These are phyloP conservation scores for Merodon equestris DNA, from an alignment of 2,888 invertebrate genomes.

Conservation along the genomic window DNA sequence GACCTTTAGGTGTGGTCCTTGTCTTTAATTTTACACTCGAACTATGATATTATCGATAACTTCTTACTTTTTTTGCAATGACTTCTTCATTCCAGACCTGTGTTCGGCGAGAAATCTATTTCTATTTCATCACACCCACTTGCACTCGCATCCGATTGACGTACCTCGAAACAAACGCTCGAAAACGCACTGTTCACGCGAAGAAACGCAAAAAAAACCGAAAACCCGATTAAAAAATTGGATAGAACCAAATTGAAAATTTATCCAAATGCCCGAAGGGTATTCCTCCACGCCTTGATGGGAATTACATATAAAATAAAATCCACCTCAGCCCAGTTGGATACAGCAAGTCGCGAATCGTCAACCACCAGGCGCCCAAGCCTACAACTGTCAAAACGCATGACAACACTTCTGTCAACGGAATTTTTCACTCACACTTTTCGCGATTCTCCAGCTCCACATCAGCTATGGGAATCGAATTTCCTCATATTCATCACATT, in stretches of 20 bases:
- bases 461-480: conserved; percentile 26
- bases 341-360: too few relatives aligned
- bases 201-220: too few relatives aligned
- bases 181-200: too few relatives aligned
- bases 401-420: conserved; percentile 43
- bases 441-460: conserved; percentile 24
- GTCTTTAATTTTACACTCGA: too few relatives aligned
- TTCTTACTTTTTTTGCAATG: conserved; percentile 49
- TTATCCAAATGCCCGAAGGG: conserved; percentile 24
- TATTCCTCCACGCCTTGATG: conserved; percentile 22
- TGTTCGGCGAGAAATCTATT: conserved; percentile 6
- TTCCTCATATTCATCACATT: conserved; percentile 11
- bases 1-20: too few relatives aligned
- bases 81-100: conserved; percentile 22
- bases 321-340: conserved; percentile 13
- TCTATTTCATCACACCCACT: conserved; percentile 25
- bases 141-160: background rate
- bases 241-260: conserved; percentile 14
- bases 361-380: background rate
- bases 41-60: too few relatives aligned
- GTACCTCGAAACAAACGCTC: background rate
- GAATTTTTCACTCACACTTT: conserved; percentile 33
- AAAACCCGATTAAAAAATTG: background rate
- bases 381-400: conserved; percentile 26
- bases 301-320: conserved; percentile 24